Evolutionary conservation across 2,888 invertebrate species (phyloP), one percentile per base, ranked within the genome.

Genomic region (Tachina grossa): DNA sequence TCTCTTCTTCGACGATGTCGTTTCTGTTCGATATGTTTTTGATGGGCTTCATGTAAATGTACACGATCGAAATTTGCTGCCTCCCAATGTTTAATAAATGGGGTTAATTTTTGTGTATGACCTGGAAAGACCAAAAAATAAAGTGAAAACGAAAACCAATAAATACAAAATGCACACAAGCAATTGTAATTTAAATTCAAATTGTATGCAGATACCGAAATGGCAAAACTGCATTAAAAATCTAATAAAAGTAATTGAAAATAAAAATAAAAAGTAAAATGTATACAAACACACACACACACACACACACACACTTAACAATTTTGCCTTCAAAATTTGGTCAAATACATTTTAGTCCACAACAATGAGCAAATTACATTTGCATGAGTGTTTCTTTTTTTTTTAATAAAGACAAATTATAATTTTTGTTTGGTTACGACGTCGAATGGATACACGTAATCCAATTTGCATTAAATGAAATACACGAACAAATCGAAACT

Each of bases 1-100:
- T 92, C 91, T 85, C 93, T 90, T 91, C 92, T 93, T 88, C 91
- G 90, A 43, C 93, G 91, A 81, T 90, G 90, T 47, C 90, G 90
- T 69, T 91, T 90, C 83, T 92, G 92, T 85, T 92, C 91, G 89
- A 91, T 89, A 89, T 93, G 93, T 76, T 90, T 89, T 76, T 90
- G 90, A 87, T 93, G 92, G n/a, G 93, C 93, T 53, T 89, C 89
- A 85, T 92, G 91, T 83, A 93, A 88, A 79, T 90, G 88, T 13
- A 87, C 84, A 78, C 92, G 95, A 93, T 96, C 95, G 93, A 96
- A 97, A 91, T 94, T 94, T 89, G 96, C 95, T 86, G 96, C 95
- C 93, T 97, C 97, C 94, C 95, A 97, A 93, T 97, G 95, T 86
- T 95, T 94, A 91, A 97, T 96, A 93, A 96, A 96, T 87, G 96